A percentile compares a stretch with the other conserved stretches of the same genome.
Evolutionary conservation across 1,140 invertebrate species (phyloP).

Genomic region (Lepidostoma basale): DNA sequence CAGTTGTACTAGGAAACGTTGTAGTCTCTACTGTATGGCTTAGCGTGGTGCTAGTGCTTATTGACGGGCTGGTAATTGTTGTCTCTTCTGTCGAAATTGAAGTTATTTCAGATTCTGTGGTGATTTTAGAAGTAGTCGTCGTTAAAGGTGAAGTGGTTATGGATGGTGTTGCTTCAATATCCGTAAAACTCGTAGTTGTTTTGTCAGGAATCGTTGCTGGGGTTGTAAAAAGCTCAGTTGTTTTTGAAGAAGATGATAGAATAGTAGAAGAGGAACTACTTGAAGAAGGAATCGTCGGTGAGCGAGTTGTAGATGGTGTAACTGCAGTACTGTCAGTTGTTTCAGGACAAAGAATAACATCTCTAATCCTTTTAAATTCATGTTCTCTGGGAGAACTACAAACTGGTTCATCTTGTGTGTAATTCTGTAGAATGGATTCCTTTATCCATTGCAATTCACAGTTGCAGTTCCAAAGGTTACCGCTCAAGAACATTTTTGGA

Average conservation of each 20-base stretch:
- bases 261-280: neutral
- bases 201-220: neutral
- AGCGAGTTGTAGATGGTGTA: neutral
- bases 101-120: neutral
- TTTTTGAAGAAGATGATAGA: neutral
- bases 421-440: neutral
- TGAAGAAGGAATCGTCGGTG: neutral
- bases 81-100: neutral
- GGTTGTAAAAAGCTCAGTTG: neutral
- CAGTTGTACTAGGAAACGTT: neutral
- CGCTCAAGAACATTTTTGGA: constrained; percentile 44
- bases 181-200: neutral
- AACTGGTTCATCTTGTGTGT: neutral
- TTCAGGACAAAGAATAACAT: constrained; percentile 19
- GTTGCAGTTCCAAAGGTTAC: constrained; percentile 32
- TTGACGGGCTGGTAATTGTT: neutral
- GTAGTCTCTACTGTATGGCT: neutral
- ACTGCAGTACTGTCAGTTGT: neutral
- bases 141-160: neutral
- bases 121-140: neutral
- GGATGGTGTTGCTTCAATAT: neutral
- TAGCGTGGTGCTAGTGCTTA: neutral
- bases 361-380: neutral
- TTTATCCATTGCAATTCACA: constrained; percentile 38
- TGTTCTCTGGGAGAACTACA: constrained; percentile 5